Base-by-base conservation (phyloP, 2,113 vertebrate species). In the Megaceryle maxima region DNA sequence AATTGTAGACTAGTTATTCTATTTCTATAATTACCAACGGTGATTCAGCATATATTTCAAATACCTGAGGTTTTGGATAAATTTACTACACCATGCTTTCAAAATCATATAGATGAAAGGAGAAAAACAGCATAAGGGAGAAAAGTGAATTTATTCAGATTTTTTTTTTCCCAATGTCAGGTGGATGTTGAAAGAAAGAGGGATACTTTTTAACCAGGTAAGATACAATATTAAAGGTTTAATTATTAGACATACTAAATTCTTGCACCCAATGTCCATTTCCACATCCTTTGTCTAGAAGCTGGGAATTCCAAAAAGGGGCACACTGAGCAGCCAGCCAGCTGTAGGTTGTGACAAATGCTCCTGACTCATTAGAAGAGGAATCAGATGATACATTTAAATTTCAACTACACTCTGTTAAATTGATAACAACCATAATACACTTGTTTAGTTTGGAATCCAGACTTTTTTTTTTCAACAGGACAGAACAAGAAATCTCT, bases 41-140 rank as follows among this genome's bases (percentile, higher is more conserved):
- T 87, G 77, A 97, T 63, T 96, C 70, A 96, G 83, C 64, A 96
- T 26, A 15, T 68, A 76, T 86, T 93, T 90, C 33, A 74, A 84
- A 74, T 43, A 57, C 21, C 14, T 67, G 8, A 51, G 21, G 59
- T 90, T 57, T 63, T 89, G 33, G 14, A 37, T 56, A 87, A 74
- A 83, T 76, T 77, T 89, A 88, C 10, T 81, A 2, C n/a, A 68
- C 35, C 9, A 7, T 31, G 4, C 15, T 83, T 92, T 92, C 33
- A 59, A 93, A 87, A 88, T 44, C 4, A 2, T 60, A 39, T 2
- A 59, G 15, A 59, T 1, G 57, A 80, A 84, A 64, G 6, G 5
- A 13, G 7, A 67, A 39, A 79, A 84, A 33, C 4, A 35, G 2
- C 10, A 8, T 35, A 12, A 25, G 7, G 6, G 11, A 83, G 21